Percentiles rank a stretch among this genome's conserved stretches.
Evolutionary conservation across 2,113 vertebrate genomes (phyloP).

Genomic region (Ailurus styani): DNA sequence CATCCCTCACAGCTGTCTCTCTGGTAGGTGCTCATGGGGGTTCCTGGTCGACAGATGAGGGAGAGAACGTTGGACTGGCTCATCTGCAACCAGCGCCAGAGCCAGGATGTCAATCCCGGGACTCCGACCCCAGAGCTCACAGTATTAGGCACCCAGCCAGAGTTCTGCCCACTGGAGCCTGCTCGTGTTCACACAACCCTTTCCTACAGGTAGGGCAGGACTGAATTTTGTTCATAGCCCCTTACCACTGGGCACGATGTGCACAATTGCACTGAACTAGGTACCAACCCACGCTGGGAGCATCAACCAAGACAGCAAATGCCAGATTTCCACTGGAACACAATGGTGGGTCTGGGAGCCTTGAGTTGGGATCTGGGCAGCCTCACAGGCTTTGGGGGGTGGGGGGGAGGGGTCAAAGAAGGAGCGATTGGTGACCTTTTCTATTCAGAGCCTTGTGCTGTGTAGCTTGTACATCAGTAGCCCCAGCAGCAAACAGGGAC

Average conservation of each 20-base stretch:
- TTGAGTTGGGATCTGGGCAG: rapidly evolving
- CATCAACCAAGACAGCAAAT: neutral
- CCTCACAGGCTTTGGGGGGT: neutral
- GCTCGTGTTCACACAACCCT: no score
- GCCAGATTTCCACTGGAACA: neutral
- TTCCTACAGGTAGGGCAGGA: neutral
- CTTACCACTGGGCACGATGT: neutral
- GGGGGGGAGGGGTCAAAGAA: neutral
- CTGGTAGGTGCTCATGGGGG: rapidly evolving
- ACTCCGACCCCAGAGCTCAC: neutral
- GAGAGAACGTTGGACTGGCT: neutral
- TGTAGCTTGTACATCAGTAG: neutral
- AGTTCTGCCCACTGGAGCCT: no score
- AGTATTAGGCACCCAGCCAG: neutral
- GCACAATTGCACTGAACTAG: no score
- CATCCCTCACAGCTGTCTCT: neutral
- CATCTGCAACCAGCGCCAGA: neutral
- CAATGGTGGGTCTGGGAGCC: neutral
- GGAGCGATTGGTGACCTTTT: neutral
- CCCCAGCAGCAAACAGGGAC: neutral
- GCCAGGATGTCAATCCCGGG: neutral
- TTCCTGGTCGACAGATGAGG: neutral
- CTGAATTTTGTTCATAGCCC: neutral
- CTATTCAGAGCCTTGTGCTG: neutral
- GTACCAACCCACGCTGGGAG: neutral